phyloP scores from a whole-genome alignment of 2,888 invertebrate species.

The Tenthredo mesomela region DNA sequence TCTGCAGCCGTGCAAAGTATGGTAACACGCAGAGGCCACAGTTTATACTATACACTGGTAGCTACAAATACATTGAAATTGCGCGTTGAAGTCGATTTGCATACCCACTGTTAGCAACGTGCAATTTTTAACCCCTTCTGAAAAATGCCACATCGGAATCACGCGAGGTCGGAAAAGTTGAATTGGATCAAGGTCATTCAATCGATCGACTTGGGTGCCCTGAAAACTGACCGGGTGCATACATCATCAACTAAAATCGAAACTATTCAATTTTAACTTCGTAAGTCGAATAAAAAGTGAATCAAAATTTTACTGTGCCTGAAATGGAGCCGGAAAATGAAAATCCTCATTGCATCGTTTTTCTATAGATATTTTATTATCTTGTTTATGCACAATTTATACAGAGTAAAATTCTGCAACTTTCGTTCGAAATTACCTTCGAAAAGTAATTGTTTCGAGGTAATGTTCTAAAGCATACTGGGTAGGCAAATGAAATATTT shows the following conservation, averaged over 20 bases:
- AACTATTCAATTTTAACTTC: not conserved
- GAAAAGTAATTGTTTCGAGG: not conserved
- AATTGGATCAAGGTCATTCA: conserved; percentile 15
- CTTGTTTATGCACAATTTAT: not conserved
- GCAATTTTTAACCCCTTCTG: conserved; percentile 9
- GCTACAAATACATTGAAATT: conserved; percentile 12
- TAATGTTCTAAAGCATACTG: not conserved
- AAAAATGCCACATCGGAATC: not conserved
- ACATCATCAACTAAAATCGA: not conserved
- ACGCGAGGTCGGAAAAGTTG: conserved; percentile 27
- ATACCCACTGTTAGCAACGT: conserved; percentile 14
- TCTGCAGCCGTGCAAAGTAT: not conserved
- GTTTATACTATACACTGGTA: conserved; percentile 1
- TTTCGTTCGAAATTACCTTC: not conserved
- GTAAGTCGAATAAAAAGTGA: not conserved
- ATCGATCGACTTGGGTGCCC: conserved; percentile 9
- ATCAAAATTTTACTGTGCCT: not conserved
- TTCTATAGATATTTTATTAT: not conserved
- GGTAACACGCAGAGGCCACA: not conserved
- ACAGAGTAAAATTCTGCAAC: not conserved
- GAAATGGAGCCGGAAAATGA: not conserved
- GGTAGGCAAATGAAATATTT: not conserved
- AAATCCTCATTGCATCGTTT: not conserved
- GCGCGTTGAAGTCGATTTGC: conserved; percentile 43
- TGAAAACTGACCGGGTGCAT: not conserved